Conservation (phyloP, 1,140 invertebrate species). For the Drosophila busckii region DNA sequence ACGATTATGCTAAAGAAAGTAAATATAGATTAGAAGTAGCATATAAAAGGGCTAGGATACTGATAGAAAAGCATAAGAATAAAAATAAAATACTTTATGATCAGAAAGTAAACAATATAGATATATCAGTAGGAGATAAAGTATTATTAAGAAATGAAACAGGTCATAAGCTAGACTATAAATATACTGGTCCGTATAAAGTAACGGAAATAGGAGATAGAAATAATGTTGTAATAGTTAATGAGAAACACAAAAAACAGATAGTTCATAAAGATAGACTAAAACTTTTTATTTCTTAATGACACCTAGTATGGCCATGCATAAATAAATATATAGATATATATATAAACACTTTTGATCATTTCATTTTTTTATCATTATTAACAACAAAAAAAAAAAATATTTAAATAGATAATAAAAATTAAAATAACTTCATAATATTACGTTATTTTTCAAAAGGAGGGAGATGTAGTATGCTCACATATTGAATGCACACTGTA, state of each 20-base stretch:
- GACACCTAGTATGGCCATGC: too few species aligned
- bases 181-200: background rate
- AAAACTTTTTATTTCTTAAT: slow-evolving; percentile 1
- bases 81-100: background rate
- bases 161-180: slow-evolving; percentile 4
- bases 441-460: slow-evolving; percentile 1
- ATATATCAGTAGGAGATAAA: slow-evolving; percentile 2
- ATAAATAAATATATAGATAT: too few species aligned
- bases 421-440: too few species aligned
- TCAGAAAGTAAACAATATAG: slow-evolving; percentile 7
- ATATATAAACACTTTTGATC: too few species aligned
- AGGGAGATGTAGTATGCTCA: slow-evolving; percentile 1
- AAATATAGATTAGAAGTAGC: too few species aligned
- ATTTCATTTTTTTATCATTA: too few species aligned
- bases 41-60: slow-evolving; percentile 5
- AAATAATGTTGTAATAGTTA: slow-evolving; percentile 3
- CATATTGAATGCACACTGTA: too few species aligned
- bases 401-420: too few species aligned
- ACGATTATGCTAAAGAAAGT: slow-evolving; percentile 12
- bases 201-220: background rate
- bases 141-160: slow-evolving; percentile 12
- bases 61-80: slow-evolving; percentile 12
- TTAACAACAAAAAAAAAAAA: too few species aligned
- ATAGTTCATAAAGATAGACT: slow-evolving; percentile 7
- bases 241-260: background rate